These are phyloP conservation scores for Brevimyrus niger DNA, from an alignment of 2,113 vertebrate genomes.

Conservation along the genomic window DNA sequence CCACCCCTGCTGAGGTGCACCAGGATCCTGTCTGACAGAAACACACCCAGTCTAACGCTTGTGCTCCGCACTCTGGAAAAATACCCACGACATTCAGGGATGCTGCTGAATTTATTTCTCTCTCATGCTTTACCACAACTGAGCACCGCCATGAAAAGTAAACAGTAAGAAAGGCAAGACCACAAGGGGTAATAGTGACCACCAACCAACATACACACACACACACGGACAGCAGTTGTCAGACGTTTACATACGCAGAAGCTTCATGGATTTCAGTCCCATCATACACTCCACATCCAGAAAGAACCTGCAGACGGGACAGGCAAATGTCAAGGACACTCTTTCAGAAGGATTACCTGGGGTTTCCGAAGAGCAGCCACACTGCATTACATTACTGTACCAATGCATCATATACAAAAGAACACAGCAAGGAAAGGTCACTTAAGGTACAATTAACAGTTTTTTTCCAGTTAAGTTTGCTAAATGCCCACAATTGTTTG, in stretches of 20 bases:
- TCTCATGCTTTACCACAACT: background rate
- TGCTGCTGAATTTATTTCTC: background rate
- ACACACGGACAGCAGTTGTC: background rate
- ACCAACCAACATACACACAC: background rate
- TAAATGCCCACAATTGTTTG: background rate
- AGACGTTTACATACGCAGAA: slow-evolving; percentile 66
- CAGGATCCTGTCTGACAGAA: slow-evolving; percentile 55
- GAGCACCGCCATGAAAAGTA: background rate
- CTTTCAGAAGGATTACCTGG: background rate
- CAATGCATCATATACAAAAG: background rate
- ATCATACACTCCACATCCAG: slow-evolving; percentile 79
- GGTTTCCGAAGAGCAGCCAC: background rate
- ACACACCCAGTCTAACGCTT: background rate
- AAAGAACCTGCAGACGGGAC: slow-evolving; percentile 63
- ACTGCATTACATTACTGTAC: background rate
- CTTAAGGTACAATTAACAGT: background rate
- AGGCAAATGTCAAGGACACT: background rate
- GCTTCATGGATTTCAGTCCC: slow-evolving; percentile 82
- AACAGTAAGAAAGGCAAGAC: background rate
- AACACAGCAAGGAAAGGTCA: background rate
- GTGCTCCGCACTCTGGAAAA: background rate
- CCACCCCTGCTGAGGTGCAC: slow-evolving; percentile 77
- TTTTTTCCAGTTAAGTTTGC: background rate
- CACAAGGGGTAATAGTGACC: background rate
- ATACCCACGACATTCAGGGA: background rate